A percentile compares a stretch with the other conserved stretches of the same genome.
phyloP scores from a whole-genome alignment of 2,113 vertebrate genomes.

The Burhinus bistriatus region DNA sequence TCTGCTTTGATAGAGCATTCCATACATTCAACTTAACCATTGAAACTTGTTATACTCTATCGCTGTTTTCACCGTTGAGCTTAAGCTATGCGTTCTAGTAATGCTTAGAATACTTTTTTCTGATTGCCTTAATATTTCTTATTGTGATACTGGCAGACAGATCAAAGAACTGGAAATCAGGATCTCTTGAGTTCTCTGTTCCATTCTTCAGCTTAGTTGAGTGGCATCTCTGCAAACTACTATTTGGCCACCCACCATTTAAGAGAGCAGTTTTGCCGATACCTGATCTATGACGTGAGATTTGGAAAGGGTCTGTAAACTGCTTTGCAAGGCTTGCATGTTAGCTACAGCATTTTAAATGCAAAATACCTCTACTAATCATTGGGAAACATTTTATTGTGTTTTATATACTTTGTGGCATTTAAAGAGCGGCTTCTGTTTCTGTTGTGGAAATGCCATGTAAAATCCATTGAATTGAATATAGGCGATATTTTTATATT shows the following conservation, averaged over 20 bases:
- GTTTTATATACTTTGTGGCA: neutral
- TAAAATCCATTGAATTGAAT: slow-evolving; percentile 1
- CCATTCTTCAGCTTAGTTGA: neutral
- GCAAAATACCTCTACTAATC: neutral
- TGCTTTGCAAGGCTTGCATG: neutral
- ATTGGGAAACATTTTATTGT: slow-evolving; percentile 14
- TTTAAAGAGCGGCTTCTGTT: slow-evolving; percentile 25
- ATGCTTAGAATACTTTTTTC: neutral
- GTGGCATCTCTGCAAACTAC: neutral
- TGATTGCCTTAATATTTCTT: neutral
- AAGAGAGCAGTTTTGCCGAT: neutral
- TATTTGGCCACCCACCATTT: slow-evolving; percentile 14
- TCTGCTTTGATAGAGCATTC: neutral
- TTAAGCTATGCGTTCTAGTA: neutral
- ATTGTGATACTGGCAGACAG: neutral
- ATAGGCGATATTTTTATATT: slow-evolving; percentile 34
- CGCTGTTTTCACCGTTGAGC: neutral
- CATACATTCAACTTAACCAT: neutral
- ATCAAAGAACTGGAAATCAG: neutral
- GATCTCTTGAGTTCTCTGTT: neutral
- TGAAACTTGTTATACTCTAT: neutral
- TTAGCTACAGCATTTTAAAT: neutral
- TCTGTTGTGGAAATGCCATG: slow-evolving; percentile 4
- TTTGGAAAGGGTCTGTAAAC: neutral
- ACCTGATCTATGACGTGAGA: neutral